Evolutionary conservation across 2,113 vertebrate species (phyloP).

Genomic region (Malurus melanocephalus): DNA sequence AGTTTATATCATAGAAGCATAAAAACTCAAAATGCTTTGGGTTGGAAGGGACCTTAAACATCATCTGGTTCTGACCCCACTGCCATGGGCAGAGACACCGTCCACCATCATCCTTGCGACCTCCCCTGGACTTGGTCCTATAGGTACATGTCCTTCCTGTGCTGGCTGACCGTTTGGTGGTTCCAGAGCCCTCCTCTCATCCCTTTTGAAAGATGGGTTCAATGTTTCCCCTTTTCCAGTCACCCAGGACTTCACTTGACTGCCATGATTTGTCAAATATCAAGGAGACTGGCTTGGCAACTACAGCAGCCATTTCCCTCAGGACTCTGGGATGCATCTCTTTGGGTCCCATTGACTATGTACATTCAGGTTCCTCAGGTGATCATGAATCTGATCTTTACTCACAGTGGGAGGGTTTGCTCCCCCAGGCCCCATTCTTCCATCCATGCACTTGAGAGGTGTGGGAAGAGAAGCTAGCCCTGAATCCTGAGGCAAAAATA

Average conservation of each 20-base stretch:
- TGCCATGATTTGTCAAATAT: neutral
- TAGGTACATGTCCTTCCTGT: neutral
- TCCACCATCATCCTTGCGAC: neutral
- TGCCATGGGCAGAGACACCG: neutral
- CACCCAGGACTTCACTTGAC: neutral
- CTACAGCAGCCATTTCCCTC: neutral
- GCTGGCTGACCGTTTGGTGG: neutral
- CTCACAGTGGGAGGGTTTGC: neutral
- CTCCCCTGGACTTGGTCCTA: neutral
- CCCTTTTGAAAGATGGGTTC: neutral
- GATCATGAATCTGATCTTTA: neutral
- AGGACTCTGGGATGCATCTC: neutral
- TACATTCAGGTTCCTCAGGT: neutral
- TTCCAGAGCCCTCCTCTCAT: neutral
- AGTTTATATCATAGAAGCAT: neutral
- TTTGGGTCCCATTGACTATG: rapidly evolving
- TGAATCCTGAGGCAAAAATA: neutral
- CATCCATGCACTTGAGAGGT: neutral
- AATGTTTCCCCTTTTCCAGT: neutral
- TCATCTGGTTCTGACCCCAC: no score
- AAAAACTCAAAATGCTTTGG: neutral
- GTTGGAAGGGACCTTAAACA: neutral
- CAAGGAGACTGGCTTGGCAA: neutral
- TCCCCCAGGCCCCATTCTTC: neutral
- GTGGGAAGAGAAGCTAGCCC: neutral